Base-by-base conservation (phyloP, 2,113 vertebrate species). In the Thymallus thymallus region DNA sequence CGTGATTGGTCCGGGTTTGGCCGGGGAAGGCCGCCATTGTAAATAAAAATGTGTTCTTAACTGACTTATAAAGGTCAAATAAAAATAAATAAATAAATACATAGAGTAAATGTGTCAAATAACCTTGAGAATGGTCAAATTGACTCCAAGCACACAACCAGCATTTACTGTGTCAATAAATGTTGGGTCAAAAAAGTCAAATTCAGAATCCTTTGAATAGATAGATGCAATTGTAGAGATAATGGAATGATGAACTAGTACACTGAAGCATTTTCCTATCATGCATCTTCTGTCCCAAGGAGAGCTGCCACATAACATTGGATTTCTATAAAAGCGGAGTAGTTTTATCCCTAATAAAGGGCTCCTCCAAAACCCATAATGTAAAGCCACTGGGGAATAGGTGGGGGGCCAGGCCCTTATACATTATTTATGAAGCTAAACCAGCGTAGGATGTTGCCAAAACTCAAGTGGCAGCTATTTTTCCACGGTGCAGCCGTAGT, bases 391-490 rank as follows among this genome's bases (percentile, higher is more conserved):
- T 75, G 69, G 76, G 73, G 76, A 85, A 81, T 68, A 26, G 26
- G 26, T 75, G 70, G 77, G 76, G 80, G 76, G 80, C 79, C 74
- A 71, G 22, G 13, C 60, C 48, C 45, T 41, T 76, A 81, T 86
- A 80, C 86, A 89, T 89, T 89, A 90, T 90, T 90, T 86, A 90
- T 65, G 41, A 58, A 65, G 76, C 76, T 79, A 82, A 82, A 73
- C 80, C 66, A 76, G 45, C 2, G 2, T 9, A 69, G 70, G 72
- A 72, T 61, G 84, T 77, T 87, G 86, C 81, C 85, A 85, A 80
- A 85, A 76, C 81, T 83, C 81, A 91, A 91, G 87, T 87, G 88
- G 75, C 82, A 64, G 79, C 87, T 77, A 86, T 86, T 91, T 65
- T 81, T 77, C 62, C 75, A 82, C 63, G 65, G 70, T 62, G 86